Conservation (phyloP, 2,113 vertebrate genomes). For the Pachyramphus minor region DNA sequence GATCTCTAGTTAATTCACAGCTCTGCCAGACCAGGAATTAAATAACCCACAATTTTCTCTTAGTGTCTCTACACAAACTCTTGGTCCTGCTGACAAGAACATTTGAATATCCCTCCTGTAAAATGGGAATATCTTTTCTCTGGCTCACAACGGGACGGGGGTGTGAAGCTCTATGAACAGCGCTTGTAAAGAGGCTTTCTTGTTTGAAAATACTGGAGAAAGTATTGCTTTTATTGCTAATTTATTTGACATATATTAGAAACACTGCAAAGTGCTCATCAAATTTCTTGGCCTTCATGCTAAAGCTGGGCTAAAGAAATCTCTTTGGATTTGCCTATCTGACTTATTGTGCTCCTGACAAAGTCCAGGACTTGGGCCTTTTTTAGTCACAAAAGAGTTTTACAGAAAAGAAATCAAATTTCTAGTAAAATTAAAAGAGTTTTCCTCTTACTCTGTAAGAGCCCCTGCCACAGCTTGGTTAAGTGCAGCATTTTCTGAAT, state of each 20-base stretch:
- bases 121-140: neutral
- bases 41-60: neutral
- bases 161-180: neutral
- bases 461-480: conserved; percentile 75
- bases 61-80: neutral
- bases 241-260: neutral
- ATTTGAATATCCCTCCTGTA: neutral
- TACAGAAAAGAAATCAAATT: neutral
- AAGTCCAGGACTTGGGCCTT: neutral
- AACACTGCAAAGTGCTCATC: neutral
- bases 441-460: conserved; percentile 47
- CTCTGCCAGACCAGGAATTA: neutral
- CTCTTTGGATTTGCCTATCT: neutral
- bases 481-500: neutral
- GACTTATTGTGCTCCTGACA: neutral
- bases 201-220: neutral
- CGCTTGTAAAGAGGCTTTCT: neutral
- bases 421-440: neutral
- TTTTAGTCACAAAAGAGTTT: neutral
- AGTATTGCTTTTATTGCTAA: neutral
- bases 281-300: neutral
- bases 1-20: neutral
- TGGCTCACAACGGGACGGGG: neutral
- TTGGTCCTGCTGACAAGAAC: neutral
- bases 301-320: neutral